These are phyloP conservation scores for Stenolophus ochropezus DNA, from an alignment of 2,888 invertebrate species.

Conservation along the genomic window DNA sequence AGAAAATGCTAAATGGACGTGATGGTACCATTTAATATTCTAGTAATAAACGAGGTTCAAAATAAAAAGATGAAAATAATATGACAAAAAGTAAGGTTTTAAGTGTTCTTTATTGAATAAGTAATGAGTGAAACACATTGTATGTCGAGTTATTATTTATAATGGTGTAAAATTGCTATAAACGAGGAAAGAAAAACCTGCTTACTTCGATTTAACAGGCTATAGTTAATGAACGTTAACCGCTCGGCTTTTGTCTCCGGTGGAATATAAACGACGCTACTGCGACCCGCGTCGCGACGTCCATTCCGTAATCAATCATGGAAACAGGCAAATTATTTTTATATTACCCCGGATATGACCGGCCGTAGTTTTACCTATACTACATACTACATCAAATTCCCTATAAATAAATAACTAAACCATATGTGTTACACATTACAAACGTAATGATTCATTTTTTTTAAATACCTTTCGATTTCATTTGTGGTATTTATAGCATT, in stretches of 20 bases:
- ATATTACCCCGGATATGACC: conserved; percentile 8
- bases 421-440: neutral
- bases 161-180: conserved; percentile 57
- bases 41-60: conserved; percentile 10
- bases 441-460: neutral
- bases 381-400: conserved; percentile 10
- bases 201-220: conserved; percentile 49
- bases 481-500: too few species aligned
- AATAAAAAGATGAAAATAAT: conserved; percentile 42
- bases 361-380: conserved; percentile 1
- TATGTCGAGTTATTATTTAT: conserved; percentile 49
- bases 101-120: conserved; percentile 56
- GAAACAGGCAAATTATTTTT: conserved; percentile 36
- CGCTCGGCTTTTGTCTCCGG: conserved; percentile 6
- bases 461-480: too few species aligned
- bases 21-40: conserved; percentile 11
- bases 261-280: conserved; percentile 37
- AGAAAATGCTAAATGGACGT: neutral
- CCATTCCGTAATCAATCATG: conserved; percentile 38
- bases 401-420: conserved; percentile 6
- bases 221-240: conserved; percentile 42
- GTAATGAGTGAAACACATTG: conserved; percentile 51
- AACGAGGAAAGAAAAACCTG: conserved; percentile 48
- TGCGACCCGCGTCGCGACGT: conserved; percentile 5
- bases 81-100: conserved; percentile 41